phyloP scores from a whole-genome alignment of 2,113 vertebrate genomes.

The Pseudorectes ferrugineus region DNA sequence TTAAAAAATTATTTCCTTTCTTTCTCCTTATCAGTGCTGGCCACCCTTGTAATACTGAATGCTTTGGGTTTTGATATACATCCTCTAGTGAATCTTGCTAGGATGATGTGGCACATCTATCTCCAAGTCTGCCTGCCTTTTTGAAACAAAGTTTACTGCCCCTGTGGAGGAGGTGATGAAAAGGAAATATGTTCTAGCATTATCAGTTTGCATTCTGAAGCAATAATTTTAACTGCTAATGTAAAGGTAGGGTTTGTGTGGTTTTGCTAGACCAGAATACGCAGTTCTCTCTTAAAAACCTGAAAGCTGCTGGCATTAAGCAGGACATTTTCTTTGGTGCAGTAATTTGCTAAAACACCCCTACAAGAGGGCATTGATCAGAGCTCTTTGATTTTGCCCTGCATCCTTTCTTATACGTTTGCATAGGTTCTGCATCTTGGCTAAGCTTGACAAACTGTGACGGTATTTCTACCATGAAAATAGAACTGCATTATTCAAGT shows the following conservation, averaged over 20 bases:
- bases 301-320: not conserved
- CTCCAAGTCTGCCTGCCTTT: not conserved
- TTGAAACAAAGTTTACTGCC: not conserved
- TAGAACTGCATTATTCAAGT: not conserved
- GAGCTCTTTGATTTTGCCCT: not conserved
- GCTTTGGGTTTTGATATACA: not conserved
- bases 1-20: not conserved
- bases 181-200: not conserved
- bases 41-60: not conserved
- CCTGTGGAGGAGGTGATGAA: not conserved
- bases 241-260: not conserved
- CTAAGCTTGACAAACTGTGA: not conserved
- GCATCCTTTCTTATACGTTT: not conserved
- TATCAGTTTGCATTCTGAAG: not conserved
- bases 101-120: not conserved
- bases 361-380: not conserved
- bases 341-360: not conserved
- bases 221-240: not conserved
- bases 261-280: not conserved
- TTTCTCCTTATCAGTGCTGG: not conserved
- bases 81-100: not conserved
- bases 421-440: not conserved
- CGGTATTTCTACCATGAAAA: not conserved
- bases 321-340: not conserved
- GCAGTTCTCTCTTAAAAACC: not conserved